phyloP scores from a whole-genome alignment of 2,113 vertebrate genomes.

The Fregata magnificens region DNA sequence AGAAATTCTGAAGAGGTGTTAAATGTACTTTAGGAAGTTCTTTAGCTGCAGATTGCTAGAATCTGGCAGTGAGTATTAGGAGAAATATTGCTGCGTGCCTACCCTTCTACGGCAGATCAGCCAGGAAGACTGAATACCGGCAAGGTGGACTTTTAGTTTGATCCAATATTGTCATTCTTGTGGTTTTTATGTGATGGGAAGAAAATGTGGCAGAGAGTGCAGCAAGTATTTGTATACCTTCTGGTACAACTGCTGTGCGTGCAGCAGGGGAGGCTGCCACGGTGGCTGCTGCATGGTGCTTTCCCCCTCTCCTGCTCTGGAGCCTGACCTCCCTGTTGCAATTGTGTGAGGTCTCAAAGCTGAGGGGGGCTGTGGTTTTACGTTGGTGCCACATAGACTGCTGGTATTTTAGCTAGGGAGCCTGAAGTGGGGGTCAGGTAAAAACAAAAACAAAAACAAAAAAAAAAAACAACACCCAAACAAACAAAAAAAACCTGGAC shows the following conservation, averaged over 20 bases:
- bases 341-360: background rate
- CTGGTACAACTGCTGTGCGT: accelerated
- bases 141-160: background rate
- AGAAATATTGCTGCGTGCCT: background rate
- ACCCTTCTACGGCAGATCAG: background rate
- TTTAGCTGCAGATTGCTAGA: background rate
- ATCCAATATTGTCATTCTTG: background rate
- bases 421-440: accelerated
- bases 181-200: background rate
- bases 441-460: no score
- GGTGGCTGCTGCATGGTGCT: accelerated
- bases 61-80: background rate
- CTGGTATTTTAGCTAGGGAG: background rate
- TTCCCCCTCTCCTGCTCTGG: background rate
- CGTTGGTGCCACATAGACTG: accelerated
- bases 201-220: background rate
- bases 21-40: background rate
- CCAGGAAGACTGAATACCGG: background rate
- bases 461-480: no score
- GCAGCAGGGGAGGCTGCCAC: no score
- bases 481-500: no score
- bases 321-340: background rate
- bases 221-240: background rate
- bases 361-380: background rate
- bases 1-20: background rate